phyloP scores from a whole-genome alignment of 1,140 invertebrate species.

The Saccostrea glomerata region DNA sequence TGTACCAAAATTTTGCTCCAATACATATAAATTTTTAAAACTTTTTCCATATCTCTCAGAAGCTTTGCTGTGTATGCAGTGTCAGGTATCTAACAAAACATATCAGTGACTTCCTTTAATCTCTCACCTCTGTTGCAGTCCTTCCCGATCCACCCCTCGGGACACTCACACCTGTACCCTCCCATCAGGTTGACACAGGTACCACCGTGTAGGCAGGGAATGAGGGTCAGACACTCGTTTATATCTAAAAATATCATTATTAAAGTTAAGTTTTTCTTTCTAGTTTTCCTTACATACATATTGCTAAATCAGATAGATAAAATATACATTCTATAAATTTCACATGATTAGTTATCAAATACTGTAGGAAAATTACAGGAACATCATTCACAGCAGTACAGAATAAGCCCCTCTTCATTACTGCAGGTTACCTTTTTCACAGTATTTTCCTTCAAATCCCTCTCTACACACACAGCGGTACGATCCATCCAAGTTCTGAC shows the following conservation, averaged over 20 bases:
- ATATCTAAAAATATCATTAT: conserved; percentile 41
- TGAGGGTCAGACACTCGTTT: conserved; percentile 45
- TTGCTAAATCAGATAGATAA: no score
- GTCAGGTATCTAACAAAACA: no score
- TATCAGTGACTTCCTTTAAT: neutral
- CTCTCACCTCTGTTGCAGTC: conserved; percentile 49
- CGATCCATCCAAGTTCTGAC: conserved; percentile 47
- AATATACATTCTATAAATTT: no score
- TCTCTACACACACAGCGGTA: conserved; percentile 48
- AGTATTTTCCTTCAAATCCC: conserved; percentile 46
- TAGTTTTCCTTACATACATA: no score
- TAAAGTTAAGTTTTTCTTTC: neutral
- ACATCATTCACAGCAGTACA: no score
- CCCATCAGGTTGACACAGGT: conserved; percentile 45
- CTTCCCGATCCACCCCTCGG: conserved; percentile 39
- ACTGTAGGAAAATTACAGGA: no score
- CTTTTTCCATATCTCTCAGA: no score
- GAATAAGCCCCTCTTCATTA: no score
- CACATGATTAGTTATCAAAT: no score
- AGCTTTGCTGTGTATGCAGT: no score
- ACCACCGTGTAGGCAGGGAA: conserved; percentile 47
- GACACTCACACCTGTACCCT: conserved; percentile 47
- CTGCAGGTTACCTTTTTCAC: conserved; percentile 42
- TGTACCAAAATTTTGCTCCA: no score
- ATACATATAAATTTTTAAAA: no score